Percentiles rank a stretch among this genome's conserved stretches.
phyloP scores from a whole-genome alignment of 2,797 vertebrate genomes.

The Rhinoraja longicauda region DNA sequence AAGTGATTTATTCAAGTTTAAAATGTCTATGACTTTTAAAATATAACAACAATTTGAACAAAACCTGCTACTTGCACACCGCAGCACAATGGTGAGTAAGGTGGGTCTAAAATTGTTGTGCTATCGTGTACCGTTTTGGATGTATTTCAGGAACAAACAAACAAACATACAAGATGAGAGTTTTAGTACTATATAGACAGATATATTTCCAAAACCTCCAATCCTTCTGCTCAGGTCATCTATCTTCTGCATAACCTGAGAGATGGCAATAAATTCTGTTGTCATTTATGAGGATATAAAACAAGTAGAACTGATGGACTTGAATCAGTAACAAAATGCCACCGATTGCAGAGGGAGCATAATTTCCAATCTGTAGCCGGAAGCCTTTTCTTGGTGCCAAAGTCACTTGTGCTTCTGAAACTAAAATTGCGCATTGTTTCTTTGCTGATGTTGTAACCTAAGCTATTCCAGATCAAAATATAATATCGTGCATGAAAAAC shows the following conservation, averaged over 20 bases:
- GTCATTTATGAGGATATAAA: background rate
- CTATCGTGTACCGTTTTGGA: too few species aligned
- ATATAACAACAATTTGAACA: too few species aligned
- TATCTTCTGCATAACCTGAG: background rate
- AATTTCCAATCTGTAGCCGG: background rate
- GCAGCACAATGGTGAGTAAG: too few species aligned
- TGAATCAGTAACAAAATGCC: background rate
- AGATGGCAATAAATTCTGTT: background rate
- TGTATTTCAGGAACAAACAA: too few species aligned
- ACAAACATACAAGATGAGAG: too few species aligned
- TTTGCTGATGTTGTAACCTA: background rate
- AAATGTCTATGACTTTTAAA: too few species aligned
- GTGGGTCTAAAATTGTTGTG: too few species aligned
- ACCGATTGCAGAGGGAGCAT: background rate
- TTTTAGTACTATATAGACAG: too few species aligned
- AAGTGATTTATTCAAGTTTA: too few species aligned
- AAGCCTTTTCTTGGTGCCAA: background rate
- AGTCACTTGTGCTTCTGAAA: background rate
- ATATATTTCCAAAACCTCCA: background rate
- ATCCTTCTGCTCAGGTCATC: background rate
- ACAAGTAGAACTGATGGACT: background rate
- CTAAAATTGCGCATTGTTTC: background rate
- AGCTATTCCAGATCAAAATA: too few species aligned
- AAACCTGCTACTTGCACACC: too few species aligned
- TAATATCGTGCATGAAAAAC: too few species aligned